Base-by-base conservation (phyloP, 1,140 invertebrate species). In the Hylyphantes graminicola region DNA sequence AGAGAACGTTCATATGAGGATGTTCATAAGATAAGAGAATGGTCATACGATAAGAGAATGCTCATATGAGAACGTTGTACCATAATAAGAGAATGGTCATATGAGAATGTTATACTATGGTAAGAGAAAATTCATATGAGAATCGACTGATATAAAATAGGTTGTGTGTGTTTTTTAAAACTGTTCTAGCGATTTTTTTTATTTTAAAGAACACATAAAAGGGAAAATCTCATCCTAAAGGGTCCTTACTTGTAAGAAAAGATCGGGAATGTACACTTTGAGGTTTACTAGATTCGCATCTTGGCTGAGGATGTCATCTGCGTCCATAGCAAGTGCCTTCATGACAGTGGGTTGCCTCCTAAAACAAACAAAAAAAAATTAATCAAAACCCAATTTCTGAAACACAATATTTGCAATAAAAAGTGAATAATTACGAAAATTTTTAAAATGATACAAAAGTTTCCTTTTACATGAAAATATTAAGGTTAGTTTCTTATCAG, bases 231-330 rank as follows among this genome's bases (percentile, higher is more conserved):
- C 10, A 50, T n/a, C n/a, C n/a, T 9, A 59, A 35, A 0, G 15
- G 9, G 54, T 35, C 1, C 11, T 67, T 75, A 83, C 80, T 74
- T 83, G 80, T 4, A 83, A 67, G 59, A 83, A 72, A n/a, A 83
- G 61, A 53, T 83, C 80, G 7, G 80, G 80, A 65, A 83, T 83
- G 35, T 83, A 83, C 48, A 83, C 80, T 67, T 83, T 83, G 10
- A 83, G 57, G 48, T 70, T 83, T 12, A 83, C 61, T 19, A 83
- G 21, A 50, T 50, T 21, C 55, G 55, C 80, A 19, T 53, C 59
- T 67, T 67, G 70, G 72, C 59, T 83, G 72, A 83, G 53, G 6
- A 59, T 50, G 61, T 83, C 80, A 83, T 83, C 80, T 83, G 63
- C 59, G 19, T 75, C 80, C 80, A 83, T 83, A 74, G 57, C 72